These are phyloP conservation scores for Catagonus wagneri DNA, from an alignment of 2,113 vertebrate species.

Conservation along the genomic window DNA sequence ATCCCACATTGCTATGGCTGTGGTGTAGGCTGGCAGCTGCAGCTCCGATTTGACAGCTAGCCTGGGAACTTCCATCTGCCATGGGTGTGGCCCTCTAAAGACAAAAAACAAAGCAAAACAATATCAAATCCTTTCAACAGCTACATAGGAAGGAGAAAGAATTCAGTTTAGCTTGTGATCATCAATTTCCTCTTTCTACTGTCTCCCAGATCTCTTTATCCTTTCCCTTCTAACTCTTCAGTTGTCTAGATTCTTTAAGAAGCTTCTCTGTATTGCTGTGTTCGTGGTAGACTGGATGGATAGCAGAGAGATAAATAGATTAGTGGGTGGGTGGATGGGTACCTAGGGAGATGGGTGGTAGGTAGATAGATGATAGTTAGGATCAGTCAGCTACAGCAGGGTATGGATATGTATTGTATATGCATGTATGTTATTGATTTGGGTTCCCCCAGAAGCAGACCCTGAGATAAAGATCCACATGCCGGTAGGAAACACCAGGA, in stretches of 20 bases:
- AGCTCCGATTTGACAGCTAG: too few relatives aligned
- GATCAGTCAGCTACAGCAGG: too few relatives aligned
- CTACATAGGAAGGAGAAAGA: neutral
- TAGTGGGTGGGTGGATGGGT: too few relatives aligned
- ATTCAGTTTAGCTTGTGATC: neutral
- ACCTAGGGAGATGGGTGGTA: neutral
- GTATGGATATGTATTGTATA: neutral
- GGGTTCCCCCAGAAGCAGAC: neutral
- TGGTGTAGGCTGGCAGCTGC: too few relatives aligned
- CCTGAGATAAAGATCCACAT: neutral
- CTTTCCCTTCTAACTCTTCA: neutral
- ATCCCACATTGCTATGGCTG: too few relatives aligned
- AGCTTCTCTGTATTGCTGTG: neutral
- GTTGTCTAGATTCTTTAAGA: neutral
- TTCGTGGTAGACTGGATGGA: neutral
- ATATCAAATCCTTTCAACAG: neutral
- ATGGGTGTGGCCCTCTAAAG: too few relatives aligned
- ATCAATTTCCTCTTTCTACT: neutral
- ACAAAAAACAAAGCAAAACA: too few relatives aligned
- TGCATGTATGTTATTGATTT: neutral
- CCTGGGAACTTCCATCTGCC: too few relatives aligned
- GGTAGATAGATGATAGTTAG: neutral
- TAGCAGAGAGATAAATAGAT: neutral
- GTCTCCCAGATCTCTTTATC: neutral
- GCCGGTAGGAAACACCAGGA: neutral